Evolutionary conservation across 2,888 invertebrate genomes (phyloP), one percentile per base, ranked within the genome.

Genomic region (Eupithecia subumbrata): DNA sequence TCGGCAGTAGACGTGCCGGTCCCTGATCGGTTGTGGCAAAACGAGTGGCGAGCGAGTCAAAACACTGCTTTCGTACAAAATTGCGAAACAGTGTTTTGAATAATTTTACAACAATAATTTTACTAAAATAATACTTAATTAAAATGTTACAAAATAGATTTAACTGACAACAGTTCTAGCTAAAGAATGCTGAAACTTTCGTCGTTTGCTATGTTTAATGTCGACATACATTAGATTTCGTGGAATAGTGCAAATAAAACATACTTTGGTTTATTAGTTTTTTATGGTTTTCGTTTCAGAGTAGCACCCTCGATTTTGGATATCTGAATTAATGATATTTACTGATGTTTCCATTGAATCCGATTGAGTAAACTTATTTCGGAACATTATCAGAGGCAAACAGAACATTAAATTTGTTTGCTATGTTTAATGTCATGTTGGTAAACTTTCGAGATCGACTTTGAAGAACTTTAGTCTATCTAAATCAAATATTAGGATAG

Each of bases 391-490:
- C 69, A 43, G 11, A 11, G 60, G 60, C 14, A 63, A 56, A 25
- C 64, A 74, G 16, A 74, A 70, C 63, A 64, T 25, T 14, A 60
- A 25, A 60, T 25, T 12, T 60, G 60, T 60, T 60, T 25, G 25
- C 60, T 5, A 25, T 60, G 60, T 60, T 60, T 60, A 60, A 60
- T 60, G 1, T 60, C 60, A 60, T 25, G 60, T 60, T 60, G 56
- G 56, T 56, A 60, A 60, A 25, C 25, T 60, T 25, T 25, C 1
- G 25, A 8, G 22, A 60, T 60, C 67, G 48, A 76, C 75, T 76
- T 84, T 80, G 80, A 82, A 83, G 60, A 22, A 22, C 22, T 56
- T 56, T 22, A 56, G 56, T 22, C 16, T 52, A 56, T 5, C 56
- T 56, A 56, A 56, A 22, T 22, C 56, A 56, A 56, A 56, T 56